A percentile compares a stretch with the other conserved stretches of the same genome.
These are phyloP conservation scores for Clavelina lepadiformis DNA, from an alignment of 23 tunicate species.

Conservation along the genomic window DNA sequence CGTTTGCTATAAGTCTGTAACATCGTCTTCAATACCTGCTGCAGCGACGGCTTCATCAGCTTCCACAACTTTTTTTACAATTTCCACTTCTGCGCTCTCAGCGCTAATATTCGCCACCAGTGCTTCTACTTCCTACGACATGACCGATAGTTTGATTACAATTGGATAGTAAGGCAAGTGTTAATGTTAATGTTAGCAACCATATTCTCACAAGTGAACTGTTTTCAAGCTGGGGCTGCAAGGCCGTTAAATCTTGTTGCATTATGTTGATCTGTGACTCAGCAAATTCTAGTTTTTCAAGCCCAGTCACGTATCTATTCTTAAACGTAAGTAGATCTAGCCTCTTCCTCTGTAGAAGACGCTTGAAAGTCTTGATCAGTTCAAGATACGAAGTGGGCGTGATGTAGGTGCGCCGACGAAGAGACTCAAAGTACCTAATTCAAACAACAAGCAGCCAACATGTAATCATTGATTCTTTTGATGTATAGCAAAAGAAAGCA, in stretches of 20 bases:
- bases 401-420: conserved; percentile 69
- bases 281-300: conserved; percentile 76
- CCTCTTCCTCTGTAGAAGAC: conserved; percentile 56
- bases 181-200: too few relatives aligned
- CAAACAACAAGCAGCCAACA: background rate
- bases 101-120: conserved; percentile 73
- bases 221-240: conserved; percentile 73
- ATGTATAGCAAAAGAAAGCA: background rate
- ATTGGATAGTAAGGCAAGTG: too few relatives aligned
- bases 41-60: conserved; percentile 81
- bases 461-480: background rate
- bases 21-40: conserved; percentile 16
- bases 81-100: conserved; percentile 77
- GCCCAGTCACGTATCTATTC: conserved; percentile 69
- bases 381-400: conserved; percentile 93
- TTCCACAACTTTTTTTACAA: conserved; percentile 49
- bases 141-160: background rate
- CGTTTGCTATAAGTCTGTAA: background rate
- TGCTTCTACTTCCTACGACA: conserved; percentile 59
- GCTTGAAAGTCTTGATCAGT: conserved; percentile 84
- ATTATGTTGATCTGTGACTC: conserved; percentile 60
- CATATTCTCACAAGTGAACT: too few relatives aligned
- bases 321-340: conserved; percentile 77
- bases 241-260: conserved; percentile 65
- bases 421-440: conserved; percentile 55